phyloP scores from a whole-genome alignment of 2,113 vertebrate genomes.

The Eonycteris spelaea region DNA sequence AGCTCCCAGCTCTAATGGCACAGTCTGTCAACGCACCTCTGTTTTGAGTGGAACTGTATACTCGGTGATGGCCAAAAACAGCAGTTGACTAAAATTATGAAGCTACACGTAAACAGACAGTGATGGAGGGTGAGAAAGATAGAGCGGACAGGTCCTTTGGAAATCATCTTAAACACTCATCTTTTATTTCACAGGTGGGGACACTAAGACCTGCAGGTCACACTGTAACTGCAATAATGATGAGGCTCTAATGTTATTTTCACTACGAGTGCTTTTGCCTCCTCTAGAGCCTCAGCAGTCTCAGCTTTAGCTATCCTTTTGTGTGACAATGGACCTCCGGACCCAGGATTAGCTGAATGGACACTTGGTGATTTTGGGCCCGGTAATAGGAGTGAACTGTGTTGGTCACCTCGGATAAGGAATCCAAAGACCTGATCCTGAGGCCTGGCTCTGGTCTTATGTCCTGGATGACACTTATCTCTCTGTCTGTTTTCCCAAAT shows the following conservation, averaged over 20 bases:
- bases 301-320: background rate
- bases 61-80: conserved; percentile 30
- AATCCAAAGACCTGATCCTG: background rate
- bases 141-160: background rate
- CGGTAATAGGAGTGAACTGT: background rate
- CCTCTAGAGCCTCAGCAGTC: background rate
- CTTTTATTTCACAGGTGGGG: background rate
- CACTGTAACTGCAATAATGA: background rate
- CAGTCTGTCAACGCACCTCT: conserved; percentile 1
- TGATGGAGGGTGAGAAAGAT: background rate
- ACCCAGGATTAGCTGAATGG: background rate
- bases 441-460: background rate
- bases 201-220: background rate
- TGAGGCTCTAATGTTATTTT: background rate
- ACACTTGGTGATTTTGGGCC: background rate
- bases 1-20: background rate
- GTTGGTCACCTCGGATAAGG: background rate
- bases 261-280: background rate
- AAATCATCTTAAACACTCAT: background rate
- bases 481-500: background rate
- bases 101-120: background rate
- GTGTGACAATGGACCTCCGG: background rate
- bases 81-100: conserved; percentile 34
- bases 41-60: conserved; percentile 44
- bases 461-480: background rate